Conservation (phyloP, 2,113 vertebrate genomes). For the Axis porcinus region DNA sequence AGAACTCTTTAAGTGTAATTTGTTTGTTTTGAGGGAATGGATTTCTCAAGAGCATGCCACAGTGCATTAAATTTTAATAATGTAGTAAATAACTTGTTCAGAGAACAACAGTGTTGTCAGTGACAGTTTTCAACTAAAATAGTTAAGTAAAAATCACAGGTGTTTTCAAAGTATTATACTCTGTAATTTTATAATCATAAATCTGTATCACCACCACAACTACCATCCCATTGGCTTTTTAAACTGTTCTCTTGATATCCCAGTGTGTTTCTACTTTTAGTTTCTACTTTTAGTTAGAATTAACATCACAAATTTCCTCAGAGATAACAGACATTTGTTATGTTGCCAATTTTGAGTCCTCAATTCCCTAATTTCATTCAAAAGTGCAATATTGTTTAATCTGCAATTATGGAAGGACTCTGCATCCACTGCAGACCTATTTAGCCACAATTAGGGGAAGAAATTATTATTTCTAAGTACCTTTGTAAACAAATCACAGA, state of each 20-base stretch:
- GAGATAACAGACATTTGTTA: not conserved
- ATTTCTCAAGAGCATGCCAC: not conserved
- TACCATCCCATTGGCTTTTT: not conserved
- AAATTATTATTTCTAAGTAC: slow-evolving; percentile 19
- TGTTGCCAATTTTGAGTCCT: slow-evolving; percentile 4
- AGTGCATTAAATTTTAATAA: not conserved
- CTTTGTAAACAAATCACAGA: slow-evolving; percentile 30
- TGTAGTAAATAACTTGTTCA: not conserved
- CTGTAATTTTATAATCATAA: not conserved
- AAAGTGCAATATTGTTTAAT: slow-evolving; percentile 27
- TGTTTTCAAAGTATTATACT: not conserved
- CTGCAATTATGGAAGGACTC: not conserved
- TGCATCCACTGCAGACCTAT: not conserved
- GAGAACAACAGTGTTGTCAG: not conserved
- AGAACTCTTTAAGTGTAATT: not conserved
- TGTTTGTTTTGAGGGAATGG: not conserved
- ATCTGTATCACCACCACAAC: not conserved
- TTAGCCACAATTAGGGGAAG: not conserved
- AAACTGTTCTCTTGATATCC: not conserved
- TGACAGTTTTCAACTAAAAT: not conserved
- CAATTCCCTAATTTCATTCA: slow-evolving; percentile 21
- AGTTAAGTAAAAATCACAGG: not conserved
- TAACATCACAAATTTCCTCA: slow-evolving; percentile 27
- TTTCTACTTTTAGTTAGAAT: slow-evolving; percentile 34
- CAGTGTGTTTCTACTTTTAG: not conserved